phyloP scores from a whole-genome alignment of 2,888 invertebrate genomes.

The Cybosia mesomella region DNA sequence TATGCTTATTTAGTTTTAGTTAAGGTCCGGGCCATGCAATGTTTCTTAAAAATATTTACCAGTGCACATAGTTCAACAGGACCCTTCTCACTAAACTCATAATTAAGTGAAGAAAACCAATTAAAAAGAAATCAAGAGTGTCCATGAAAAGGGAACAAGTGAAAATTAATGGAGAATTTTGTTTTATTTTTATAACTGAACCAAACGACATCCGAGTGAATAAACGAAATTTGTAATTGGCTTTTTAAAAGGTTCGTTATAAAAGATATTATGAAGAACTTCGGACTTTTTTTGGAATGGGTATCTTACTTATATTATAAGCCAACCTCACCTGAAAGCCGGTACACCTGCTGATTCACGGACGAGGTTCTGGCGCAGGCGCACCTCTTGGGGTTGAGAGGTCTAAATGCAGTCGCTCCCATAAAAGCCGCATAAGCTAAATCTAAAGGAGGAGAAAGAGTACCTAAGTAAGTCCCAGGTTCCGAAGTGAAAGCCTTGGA shows the following conservation, averaged over 20 bases:
- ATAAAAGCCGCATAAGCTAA: no score
- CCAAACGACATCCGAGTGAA: slow-evolving; percentile 31
- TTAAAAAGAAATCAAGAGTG: slow-evolving; percentile 46
- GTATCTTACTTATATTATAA: neutral
- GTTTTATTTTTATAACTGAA: slow-evolving; percentile 25
- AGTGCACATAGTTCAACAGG: neutral
- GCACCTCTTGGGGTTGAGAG: no score
- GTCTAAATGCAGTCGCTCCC: no score
- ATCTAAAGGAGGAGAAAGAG: no score
- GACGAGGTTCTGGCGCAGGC: no score
- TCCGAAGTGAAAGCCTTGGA: no score
- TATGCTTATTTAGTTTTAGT: neutral
- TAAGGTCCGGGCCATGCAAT: neutral
- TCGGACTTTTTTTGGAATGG: slow-evolving; percentile 33
- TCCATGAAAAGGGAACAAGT: slow-evolving; percentile 21
- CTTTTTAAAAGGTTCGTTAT: slow-evolving; percentile 44
- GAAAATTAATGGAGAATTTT: slow-evolving; percentile 28
- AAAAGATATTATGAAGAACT: slow-evolving; percentile 48
- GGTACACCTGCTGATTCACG: no score
- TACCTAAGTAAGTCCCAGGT: no score
- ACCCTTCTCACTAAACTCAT: slow-evolving; percentile 1
- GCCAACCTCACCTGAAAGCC: no score
- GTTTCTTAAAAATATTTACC: neutral
- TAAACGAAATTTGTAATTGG: slow-evolving; percentile 50
- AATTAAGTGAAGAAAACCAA: slow-evolving; percentile 41